Base-by-base conservation (phyloP, 2,113 vertebrate species). In the Aplodontia rufa region DNA sequence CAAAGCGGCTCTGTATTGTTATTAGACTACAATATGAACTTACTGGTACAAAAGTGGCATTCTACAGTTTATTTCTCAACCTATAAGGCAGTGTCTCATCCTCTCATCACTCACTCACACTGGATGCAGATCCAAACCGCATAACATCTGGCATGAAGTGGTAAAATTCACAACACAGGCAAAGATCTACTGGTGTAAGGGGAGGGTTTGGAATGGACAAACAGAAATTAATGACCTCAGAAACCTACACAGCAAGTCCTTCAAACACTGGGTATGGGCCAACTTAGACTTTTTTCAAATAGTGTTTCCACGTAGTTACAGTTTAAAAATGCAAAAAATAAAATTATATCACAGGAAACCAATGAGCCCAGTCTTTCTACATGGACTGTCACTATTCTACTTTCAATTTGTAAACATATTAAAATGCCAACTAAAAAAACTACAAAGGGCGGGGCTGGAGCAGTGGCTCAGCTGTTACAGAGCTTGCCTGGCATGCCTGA, bases 111-210 rank as follows among this genome's bases (percentile, higher is more conserved):
- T 35, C 28, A 62, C 55, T 96, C 81, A 81, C 0, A 95, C 1
- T 55, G 49, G 20, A 92, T 94, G 69, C 45, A 94, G 95, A 97
- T n/a, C 35, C 76, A 93, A 90, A 91, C 75, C 74, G 94, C n/a
- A 82, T 78, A 95, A 74, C 32, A 91, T 53, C 58, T 93, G 49
- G 49, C n/a, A 86, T 26, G 5, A 93, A 85, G 35, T 91, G 72
- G 64, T 47, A 93, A 96, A 90, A 92, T 81, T 75, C 9, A 94
- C 5, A 42, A 49, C 64, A 90, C 0, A 92, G n/a, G 58, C 58
- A 90, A 90, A 87, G 22, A n/a, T 76, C 58, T 71, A 80, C 6
- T 60, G 9, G 7, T 81, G 20, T 30, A 45, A 96, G 11, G 13
- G 91, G 49, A 42, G 19, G 37, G 17, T 32, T 47, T 89, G 12